Evolutionary conservation across 2,888 invertebrate genomes (phyloP).

Genomic region (Leucoma salicis): DNA sequence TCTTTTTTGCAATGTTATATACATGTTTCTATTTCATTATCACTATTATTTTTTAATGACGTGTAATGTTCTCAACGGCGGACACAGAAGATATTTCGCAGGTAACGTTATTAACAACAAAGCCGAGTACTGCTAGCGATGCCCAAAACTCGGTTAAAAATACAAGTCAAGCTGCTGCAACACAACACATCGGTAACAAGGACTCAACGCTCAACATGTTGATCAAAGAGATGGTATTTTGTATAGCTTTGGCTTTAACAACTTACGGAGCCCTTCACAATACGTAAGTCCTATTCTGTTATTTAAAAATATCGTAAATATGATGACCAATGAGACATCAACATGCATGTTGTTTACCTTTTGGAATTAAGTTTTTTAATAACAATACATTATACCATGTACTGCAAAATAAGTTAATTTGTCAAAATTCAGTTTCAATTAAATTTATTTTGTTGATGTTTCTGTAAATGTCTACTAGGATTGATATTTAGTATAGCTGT

Average conservation of each 20-base stretch:
- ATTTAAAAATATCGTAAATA: not conserved
- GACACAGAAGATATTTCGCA: constrained; percentile 71
- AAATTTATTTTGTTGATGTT: not conserved
- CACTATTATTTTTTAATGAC: constrained; percentile 72
- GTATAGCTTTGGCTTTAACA: constrained; percentile 84
- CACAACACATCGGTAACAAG: constrained; percentile 55
- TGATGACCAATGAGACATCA: not conserved
- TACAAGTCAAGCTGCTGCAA: constrained; percentile 51
- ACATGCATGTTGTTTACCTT: too few relatives aligned
- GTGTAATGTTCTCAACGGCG: constrained; percentile 81
- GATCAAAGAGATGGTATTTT: constrained; percentile 84
- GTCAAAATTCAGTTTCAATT: too few relatives aligned
- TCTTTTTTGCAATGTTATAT: constrained; percentile 49
- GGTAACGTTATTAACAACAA: constrained; percentile 69
- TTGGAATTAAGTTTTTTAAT: too few relatives aligned
- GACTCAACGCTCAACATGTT: constrained; percentile 80
- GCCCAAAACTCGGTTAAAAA: constrained; percentile 59
- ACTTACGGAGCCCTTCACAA: constrained; percentile 87
- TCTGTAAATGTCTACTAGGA: not conserved
- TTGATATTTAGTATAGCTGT: not conserved
- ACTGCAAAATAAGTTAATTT: too few relatives aligned
- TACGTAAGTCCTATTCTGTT: constrained; percentile 78
- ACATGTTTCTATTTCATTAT: constrained; percentile 46
- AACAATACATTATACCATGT: too few relatives aligned
- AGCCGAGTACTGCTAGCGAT: constrained; percentile 64